Base-by-base conservation (phyloP, 2,888 invertebrate species). In the Xestia rhomboidea region DNA sequence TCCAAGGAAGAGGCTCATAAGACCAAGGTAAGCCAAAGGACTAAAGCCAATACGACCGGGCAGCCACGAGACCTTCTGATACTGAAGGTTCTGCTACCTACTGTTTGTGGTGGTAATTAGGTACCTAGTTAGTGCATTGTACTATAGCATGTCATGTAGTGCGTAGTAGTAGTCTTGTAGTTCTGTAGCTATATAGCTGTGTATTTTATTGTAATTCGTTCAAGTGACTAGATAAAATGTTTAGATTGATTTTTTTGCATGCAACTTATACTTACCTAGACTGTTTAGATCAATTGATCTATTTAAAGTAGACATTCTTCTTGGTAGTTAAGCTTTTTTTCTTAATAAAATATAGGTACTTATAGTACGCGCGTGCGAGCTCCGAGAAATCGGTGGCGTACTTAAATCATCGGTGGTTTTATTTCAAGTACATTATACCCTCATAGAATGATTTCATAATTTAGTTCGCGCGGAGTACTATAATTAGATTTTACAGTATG, bases 11-110 rank as follows among this genome's bases (percentile, higher is more conserved):
- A 88, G 34, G 70, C 79, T n/a, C 77, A 72, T 49, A 90, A 79
- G 75, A 81, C 41, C 51, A 89, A 91, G 90, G 90, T 91, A 88
- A 90, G 89, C 76, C 81, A 83, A 84, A 85, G 82, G 82, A 87
- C 86, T 77, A 86, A 79, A 79, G 77, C 77, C 84, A 79, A 81
- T 71, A 73, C 76, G 84, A 69, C 73, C 68, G 82, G 85, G 73
- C 74, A 66, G 85, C 80, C 73, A 73, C 76, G 85, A 81, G 79
- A 70, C 77, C 66, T 80, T 87, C 51, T 60, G 49, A 46, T 76
- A 77, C 74, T 77, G 70, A 77, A 81, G 79, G 82, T 77, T 84
- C 74, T 72, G 68, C 66, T 85, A 77, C 46, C 68, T 79, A 77
- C 73, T 67, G 54, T 75, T 66, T 73, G 24, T 67, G 76, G 30